phyloP scores from a whole-genome alignment of 2,797 vertebrate genomes.

The Morelia viridis region DNA sequence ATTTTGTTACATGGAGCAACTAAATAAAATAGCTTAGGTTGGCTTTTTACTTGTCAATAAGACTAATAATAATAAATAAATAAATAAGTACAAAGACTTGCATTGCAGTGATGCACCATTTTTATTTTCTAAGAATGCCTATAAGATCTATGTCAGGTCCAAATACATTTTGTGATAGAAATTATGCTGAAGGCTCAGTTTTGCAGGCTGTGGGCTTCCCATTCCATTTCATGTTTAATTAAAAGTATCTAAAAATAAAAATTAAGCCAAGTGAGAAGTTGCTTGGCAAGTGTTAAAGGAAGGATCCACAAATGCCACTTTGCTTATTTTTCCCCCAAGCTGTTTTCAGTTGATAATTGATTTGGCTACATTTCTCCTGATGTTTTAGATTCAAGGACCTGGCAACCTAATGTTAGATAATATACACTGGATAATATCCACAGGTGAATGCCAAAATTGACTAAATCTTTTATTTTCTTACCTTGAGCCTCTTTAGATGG shows the following conservation, averaged over 20 bases:
- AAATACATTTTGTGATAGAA: not conserved
- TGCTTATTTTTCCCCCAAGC: rapidly evolving
- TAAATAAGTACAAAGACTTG: not conserved
- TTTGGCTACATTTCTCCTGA: not conserved
- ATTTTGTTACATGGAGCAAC: not conserved
- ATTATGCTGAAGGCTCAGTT: not conserved
- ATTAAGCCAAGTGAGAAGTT: not conserved
- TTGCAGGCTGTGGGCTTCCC: not conserved
- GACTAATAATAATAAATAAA: not conserved
- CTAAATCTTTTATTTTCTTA: not conserved
- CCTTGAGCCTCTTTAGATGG: not conserved
- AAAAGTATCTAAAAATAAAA: not conserved
- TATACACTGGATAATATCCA: not conserved
- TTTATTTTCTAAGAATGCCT: not conserved
- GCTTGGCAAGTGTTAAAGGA: not conserved
- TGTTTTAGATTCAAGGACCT: not conserved
- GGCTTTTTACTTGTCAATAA: not conserved
- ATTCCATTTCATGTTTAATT: not conserved
- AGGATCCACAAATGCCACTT: not conserved
- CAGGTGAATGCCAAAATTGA: not conserved
- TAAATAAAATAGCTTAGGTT: not conserved
- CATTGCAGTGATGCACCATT: not conserved
- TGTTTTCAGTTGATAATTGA: not conserved
- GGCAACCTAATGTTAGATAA: not conserved
- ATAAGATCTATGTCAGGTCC: not conserved